phyloP scores from a whole-genome alignment of 2,888 invertebrate genomes.

The Coleophora flavipennella region DNA sequence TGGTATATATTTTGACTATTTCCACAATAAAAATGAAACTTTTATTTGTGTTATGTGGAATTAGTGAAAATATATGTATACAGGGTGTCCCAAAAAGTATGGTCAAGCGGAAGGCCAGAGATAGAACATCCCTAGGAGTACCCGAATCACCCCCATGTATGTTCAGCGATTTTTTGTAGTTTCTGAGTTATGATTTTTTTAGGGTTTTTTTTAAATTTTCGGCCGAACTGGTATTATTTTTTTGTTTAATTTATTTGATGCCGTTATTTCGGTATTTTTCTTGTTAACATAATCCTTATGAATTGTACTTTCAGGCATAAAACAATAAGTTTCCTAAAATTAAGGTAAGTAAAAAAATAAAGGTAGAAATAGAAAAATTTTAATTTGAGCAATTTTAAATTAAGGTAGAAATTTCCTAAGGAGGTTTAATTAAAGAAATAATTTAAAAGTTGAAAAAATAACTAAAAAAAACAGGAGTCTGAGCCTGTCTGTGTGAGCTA shows the following conservation, averaged over 20 bases:
- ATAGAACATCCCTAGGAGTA: background rate
- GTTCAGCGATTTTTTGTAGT: background rate
- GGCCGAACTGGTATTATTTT: too few relatives aligned
- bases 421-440: background rate
- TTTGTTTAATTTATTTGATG: too few relatives aligned
- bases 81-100: slow-evolving; percentile 1
- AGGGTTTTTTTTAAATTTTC: too few relatives aligned
- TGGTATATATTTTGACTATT: too few relatives aligned
- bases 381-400: background rate
- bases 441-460: background rate
- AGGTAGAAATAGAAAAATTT: background rate
- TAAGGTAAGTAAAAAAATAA: slow-evolving; percentile 8
- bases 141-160: background rate
- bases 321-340: background rate
- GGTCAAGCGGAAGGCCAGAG: background rate
- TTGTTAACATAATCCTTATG: background rate
- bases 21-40: too few relatives aligned
- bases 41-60: too few relatives aligned
- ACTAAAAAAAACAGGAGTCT: too few relatives aligned
- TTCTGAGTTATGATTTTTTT: background rate
- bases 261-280: background rate
- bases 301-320: background rate
- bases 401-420: background rate
- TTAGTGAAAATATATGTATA: too few relatives aligned
- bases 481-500: too few relatives aligned